phyloP scores from a whole-genome alignment of 2,797 vertebrate species.

The Coccyzus lansbergi region DNA sequence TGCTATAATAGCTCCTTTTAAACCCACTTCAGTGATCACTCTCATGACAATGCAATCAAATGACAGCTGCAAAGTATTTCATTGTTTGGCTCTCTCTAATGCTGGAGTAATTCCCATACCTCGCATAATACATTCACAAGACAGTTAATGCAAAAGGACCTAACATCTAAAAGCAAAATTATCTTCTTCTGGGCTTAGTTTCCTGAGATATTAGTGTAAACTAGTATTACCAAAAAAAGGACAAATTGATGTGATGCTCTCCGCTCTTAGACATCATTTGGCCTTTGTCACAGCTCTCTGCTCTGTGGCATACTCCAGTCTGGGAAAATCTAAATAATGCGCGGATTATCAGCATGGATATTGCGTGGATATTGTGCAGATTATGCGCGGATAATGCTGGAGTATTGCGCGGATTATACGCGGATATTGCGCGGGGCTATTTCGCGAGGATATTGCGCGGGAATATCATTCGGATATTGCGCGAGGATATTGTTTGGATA shows the following conservation, averaged over 20 bases:
- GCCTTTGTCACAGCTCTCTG: not conserved
- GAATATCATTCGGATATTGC: too few relatives aligned
- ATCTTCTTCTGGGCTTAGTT: not conserved
- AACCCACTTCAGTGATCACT: constrained; percentile 24
- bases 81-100: not conserved
- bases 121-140: not conserved
- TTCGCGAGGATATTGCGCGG: too few relatives aligned
- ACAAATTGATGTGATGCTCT: not conserved
- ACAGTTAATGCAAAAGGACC: not conserved
- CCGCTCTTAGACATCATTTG: not conserved
- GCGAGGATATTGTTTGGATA: too few relatives aligned
- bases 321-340: not conserved
- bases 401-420: too few relatives aligned
- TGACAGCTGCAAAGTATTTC: constrained; percentile 1
- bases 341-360: too few relatives aligned
- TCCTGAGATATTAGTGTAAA: not conserved
- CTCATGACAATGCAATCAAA: not conserved
- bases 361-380: too few relatives aligned
- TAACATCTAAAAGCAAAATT: not conserved
- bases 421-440: too few relatives aligned
- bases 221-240: not conserved
- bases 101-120: not conserved
- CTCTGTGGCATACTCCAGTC: not conserved
- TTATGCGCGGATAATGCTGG: too few relatives aligned
- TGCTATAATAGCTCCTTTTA: constrained; percentile 10